These are phyloP conservation scores for Ceratothoa steindachneri DNA, from an alignment of 2,888 invertebrate genomes.

Conservation along the genomic window DNA sequence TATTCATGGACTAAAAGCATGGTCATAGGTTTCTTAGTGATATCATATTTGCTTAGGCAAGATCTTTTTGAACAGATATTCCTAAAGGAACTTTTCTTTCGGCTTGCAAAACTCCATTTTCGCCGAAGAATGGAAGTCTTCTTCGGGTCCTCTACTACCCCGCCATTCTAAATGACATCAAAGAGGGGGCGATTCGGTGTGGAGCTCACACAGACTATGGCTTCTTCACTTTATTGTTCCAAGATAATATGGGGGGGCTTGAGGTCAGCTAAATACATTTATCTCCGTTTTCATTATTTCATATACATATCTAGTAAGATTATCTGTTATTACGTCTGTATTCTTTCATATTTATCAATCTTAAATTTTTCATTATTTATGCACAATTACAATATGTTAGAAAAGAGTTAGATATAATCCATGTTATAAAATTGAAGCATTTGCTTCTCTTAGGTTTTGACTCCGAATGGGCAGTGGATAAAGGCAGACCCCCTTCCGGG, in stretches of 20 bases:
- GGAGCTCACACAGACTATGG: constrained; percentile 66
- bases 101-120: neutral
- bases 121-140: constrained; percentile 10
- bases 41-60: no score
- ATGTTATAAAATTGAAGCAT: no score
- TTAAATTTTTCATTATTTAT: no score
- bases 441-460: constrained; percentile 61
- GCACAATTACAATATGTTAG: no score
- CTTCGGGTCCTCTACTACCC: constrained; percentile 71
- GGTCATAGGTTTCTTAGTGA: no score
- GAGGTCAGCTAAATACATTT: constrained; percentile 59
- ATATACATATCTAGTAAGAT: no score
- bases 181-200: constrained; percentile 61
- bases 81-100: neutral
- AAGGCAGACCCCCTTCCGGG: constrained; percentile 56
- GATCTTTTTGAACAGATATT: neutral
- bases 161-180: constrained; percentile 54
- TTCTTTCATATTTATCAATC: no score
- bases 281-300: no score
- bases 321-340: no score
- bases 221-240: constrained; percentile 66
- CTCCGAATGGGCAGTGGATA: constrained; percentile 66
- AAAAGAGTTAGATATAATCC: no score
- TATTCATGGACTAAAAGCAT: no score
- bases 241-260: constrained; percentile 70